Percentiles rank a stretch among this genome's conserved stretches.
Conservation (phyloP, 2,888 invertebrate species). For the Tortrix viridana region DNA sequence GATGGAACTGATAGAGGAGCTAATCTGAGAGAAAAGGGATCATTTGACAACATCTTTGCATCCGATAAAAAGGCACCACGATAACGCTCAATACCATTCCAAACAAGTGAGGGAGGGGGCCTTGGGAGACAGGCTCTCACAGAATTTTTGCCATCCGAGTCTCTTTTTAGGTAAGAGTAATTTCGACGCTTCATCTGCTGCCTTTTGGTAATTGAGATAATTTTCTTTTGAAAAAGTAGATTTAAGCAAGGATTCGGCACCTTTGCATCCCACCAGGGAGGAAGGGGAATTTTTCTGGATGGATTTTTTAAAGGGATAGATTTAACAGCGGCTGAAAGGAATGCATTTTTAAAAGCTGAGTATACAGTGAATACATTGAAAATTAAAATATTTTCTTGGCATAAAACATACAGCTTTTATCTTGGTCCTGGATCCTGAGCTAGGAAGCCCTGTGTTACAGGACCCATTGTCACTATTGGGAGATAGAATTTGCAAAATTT, state of each 20-base stretch:
- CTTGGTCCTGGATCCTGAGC: too few species aligned
- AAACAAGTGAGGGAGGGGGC: not conserved
- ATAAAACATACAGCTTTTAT: too few species aligned
- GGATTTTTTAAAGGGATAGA: not conserved
- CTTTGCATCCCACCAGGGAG: not conserved
- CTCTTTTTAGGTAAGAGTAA: not conserved
- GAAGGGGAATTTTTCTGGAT: not conserved
- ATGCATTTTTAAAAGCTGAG: not conserved
- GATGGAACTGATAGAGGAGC: not conserved
- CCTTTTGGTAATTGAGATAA: not conserved
- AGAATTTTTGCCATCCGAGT: slow-evolving; percentile 1
- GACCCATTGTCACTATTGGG: not conserved
- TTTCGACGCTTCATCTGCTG: not conserved
- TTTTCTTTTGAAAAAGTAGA: not conserved
- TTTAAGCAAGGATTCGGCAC: not conserved
- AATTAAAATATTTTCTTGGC: too few species aligned
- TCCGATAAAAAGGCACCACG: not conserved
- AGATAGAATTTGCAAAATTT: not conserved
- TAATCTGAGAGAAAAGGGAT: not conserved
- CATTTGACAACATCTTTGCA: not conserved
- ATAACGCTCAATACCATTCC: slow-evolving; percentile 1
- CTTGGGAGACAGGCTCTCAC: slow-evolving; percentile 1
- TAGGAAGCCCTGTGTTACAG: too few species aligned
- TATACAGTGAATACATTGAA: not conserved
- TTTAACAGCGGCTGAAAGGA: not conserved